A percentile compares a stretch with the other conserved stretches of the same genome.
Evolutionary conservation across 1,140 invertebrate species (phyloP).

Genomic region (Hyphantria cunea): DNA sequence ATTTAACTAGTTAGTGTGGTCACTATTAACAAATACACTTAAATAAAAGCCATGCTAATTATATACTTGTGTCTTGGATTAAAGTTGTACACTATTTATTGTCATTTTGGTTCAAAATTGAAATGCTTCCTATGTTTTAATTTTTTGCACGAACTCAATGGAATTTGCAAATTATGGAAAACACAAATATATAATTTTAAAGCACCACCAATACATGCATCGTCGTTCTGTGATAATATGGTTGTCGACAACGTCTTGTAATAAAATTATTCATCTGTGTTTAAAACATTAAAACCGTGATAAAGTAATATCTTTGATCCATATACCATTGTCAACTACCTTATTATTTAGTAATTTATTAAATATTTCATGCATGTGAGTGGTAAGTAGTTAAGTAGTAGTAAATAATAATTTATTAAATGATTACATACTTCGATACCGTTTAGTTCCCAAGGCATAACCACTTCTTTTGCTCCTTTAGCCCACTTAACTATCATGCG

Average conservation of each 20-base stretch:
- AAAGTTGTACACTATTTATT: too few relatives aligned
- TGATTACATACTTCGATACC: conserved; percentile 68
- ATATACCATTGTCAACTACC: too few relatives aligned
- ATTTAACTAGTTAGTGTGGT: too few relatives aligned
- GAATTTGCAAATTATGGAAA: too few relatives aligned
- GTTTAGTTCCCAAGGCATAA: conserved; percentile 79
- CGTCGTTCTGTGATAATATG: conserved; percentile 1
- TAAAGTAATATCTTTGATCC: too few relatives aligned
- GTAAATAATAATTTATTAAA: conserved; percentile 25
- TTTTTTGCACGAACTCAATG: neutral
- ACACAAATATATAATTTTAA: conserved; percentile 9
- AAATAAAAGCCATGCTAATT: too few relatives aligned
- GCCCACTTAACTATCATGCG: conserved; percentile 80
- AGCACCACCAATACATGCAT: conserved; percentile 25
- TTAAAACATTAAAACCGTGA: too few relatives aligned
- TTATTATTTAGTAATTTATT: neutral
- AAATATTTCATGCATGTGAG: conserved; percentile 27
- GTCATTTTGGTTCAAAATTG: neutral
- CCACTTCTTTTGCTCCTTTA: conserved; percentile 74
- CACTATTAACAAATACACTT: too few relatives aligned
- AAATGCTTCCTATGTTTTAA: neutral
- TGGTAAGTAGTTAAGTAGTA: conserved; percentile 6
- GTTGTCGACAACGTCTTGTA: too few relatives aligned
- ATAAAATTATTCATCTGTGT: too few relatives aligned
- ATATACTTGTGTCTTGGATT: too few relatives aligned